Conservation (phyloP, 2,113 vertebrate species). For the Neotragus moschatus region DNA sequence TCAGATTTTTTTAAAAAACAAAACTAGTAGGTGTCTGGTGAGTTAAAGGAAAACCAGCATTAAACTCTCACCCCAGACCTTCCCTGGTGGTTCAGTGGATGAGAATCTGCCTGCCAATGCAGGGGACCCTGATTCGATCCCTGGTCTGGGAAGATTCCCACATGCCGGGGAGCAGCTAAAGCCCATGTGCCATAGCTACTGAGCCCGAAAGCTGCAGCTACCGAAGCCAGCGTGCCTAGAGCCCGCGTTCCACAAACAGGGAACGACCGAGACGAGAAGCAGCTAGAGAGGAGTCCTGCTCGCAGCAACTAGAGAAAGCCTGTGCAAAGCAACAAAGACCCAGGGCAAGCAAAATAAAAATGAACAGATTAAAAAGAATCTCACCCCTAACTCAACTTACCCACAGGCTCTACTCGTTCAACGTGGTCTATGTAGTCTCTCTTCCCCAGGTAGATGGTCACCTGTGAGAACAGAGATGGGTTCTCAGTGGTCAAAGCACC, state of each 20-base stretch:
- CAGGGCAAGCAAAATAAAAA: background rate
- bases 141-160: background rate
- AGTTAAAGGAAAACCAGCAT: background rate
- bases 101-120: background rate
- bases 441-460: conserved; percentile 91
- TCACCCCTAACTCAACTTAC: conserved; percentile 80
- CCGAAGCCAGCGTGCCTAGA: background rate
- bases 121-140: background rate
- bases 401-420: conserved; percentile 89
- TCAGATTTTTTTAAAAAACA: background rate
- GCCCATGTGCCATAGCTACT: fast-evolving
- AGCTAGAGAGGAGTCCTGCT: background rate
- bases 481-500: background rate
- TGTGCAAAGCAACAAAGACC: background rate
- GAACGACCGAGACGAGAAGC: background rate
- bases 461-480: conserved; percentile 71
- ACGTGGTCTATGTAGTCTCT: conserved; percentile 92
- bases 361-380: background rate
- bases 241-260: background rate
- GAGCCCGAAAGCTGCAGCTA: background rate
- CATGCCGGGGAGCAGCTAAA: background rate
- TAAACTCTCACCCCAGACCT: background rate
- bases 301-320: background rate
- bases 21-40: background rate
- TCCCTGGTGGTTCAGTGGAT: background rate